Evolutionary conservation across 2,888 invertebrate species (phyloP).

Genomic region (Caenorhabditis sp.): DNA sequence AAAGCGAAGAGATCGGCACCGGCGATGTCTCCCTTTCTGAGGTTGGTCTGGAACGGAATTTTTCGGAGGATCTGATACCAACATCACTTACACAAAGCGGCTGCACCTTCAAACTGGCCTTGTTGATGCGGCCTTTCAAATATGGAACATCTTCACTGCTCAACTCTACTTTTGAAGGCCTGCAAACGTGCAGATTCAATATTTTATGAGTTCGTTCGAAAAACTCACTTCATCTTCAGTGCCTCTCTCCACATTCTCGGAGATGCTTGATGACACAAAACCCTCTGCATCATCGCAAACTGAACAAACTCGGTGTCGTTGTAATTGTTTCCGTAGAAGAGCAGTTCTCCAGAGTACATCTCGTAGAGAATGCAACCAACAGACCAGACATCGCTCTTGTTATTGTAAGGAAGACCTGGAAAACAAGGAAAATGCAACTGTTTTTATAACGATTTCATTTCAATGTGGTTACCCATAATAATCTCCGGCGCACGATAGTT

Average conservation of each 20-base stretch:
- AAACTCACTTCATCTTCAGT: background rate
- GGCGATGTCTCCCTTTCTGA: background rate
- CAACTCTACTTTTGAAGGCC: background rate
- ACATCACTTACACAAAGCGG: background rate
- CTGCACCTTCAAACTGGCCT: background rate
- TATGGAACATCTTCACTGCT: background rate
- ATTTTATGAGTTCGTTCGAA: background rate
- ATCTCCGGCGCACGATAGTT: slow-evolving; percentile 49
- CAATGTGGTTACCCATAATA: slow-evolving; percentile 30
- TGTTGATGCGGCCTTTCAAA: background rate
- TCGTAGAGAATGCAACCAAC: slow-evolving; percentile 32
- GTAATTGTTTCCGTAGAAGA: slow-evolving; percentile 33
- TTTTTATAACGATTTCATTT: too few relatives aligned
- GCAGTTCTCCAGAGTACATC: slow-evolving; percentile 48
- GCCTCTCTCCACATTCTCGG: slow-evolving; percentile 17
- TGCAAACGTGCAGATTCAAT: slow-evolving; percentile 4
- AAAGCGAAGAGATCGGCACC: slow-evolving; percentile 6
- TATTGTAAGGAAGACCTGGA: slow-evolving; percentile 26
- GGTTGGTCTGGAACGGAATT: background rate
- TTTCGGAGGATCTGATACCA: background rate
- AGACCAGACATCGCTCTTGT: slow-evolving; percentile 50
- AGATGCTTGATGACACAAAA: background rate
- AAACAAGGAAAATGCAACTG: too few relatives aligned
- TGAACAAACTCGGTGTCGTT: slow-evolving; percentile 9
- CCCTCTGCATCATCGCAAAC: slow-evolving; percentile 36